Evolutionary conservation across 2,888 invertebrate species (phyloP), one percentile per base, ranked within the genome.

Genomic region (Dascillus cervinus): DNA sequence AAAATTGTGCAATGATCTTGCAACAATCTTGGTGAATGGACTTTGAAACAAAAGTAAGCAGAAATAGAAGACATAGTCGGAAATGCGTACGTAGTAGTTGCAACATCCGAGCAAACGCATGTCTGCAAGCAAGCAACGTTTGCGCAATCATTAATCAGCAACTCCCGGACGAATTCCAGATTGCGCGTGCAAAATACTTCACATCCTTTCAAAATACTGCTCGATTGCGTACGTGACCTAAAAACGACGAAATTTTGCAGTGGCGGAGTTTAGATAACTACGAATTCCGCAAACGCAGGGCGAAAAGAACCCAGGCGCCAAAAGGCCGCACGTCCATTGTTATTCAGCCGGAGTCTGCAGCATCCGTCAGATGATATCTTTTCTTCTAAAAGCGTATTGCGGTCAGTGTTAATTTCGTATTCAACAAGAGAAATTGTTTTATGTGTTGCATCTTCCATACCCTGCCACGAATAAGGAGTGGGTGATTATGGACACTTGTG

Each of bases 31-130:
- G 17, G 17, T 8, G 17, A 17, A 17, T 17, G 17, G 17, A 17
- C 17, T 17, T 17, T 17, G 4, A 17, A 17, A 17, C 5, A 17
- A 17, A 6, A 19, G 11, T 39, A 39, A 39, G 39, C 39, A 35
- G 39, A 29, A 39, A 39, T 39, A 39, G 29, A 39, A 39, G 39
- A 35, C 38, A 27, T n/a, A 29, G 29, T 39, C 39, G 39, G 39
- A 41, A 41, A 44, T 44, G 44, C 44, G 43, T 45, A 43, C 47
- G 47, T 47, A 35, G 39, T 15, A 35, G 38, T 36, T 47, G 44
- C 39, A 44, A 47, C 44, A 44, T 45, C 45, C 47, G 39, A 41
- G 38, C 35, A 39, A 42, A 47, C 44, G 47, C 44, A 47, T 43
- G 46, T 46, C 43, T 42, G 39, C 41, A 45, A 45, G 33, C 44